Evolutionary conservation across 2,888 invertebrate genomes (phyloP), one percentile per base, ranked within the genome.

Genomic region (Drosophila bunnanda): DNA sequence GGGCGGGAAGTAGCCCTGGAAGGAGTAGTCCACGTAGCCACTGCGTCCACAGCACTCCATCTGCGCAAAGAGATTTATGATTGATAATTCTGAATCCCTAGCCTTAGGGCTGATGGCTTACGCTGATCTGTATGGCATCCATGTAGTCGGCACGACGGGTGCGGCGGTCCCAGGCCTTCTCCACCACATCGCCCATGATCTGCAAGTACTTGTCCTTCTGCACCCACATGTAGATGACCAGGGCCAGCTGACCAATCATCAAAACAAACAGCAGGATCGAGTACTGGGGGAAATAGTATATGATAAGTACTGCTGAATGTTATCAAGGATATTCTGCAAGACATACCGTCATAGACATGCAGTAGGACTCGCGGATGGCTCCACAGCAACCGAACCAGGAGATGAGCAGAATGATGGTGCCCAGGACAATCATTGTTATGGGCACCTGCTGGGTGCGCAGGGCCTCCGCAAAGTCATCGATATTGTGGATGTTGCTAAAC

Each of bases 311-410:
- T 0, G 0, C 9, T 2, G 15, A 39, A 20, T 8, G 3, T 12
- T 0, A 9, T 12, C 0, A 8, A 13, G 17, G 10, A 2, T 68
- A n/a, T 28, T 46, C 94, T 94, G 15, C 6, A 0, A 50, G 13
- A 5, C 50, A 93, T n/a, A 97, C 97, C 89, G 96, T 96, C 92
- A 96, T 94, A 71, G 96, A 95, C 96, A 97, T 96, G 93, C 97
- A 97, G 91, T 97, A 96, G 91, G 96, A 97, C 92, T 98, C 97
- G 75, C 96, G 94, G 76, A 96, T 95, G 17, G 98, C 97, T 48
- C 98, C 98, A 90, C 97, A 97, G 93, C 98, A 98, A 71, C 97
- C 98, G 91, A 97, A 96, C 94, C 97, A 97, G 4, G 97, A 96
- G 79, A 97, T 96, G 83, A 97, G 90, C 91, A 97, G 95, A 82